Evolutionary conservation across 2,888 invertebrate species (phyloP).

Genomic region (Eupeodes latifasciatus): DNA sequence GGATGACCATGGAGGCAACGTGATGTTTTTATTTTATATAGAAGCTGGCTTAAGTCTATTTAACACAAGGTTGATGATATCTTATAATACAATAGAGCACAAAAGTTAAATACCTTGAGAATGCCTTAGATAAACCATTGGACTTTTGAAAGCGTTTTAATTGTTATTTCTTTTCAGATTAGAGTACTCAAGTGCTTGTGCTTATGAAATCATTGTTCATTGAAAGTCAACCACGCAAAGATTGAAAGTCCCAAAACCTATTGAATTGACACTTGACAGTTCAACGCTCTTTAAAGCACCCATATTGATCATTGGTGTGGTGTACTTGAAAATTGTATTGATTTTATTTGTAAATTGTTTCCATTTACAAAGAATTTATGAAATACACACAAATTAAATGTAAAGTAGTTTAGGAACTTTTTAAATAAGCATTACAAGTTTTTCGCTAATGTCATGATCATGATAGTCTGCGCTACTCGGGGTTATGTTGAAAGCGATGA

Average conservation of each 20-base stretch:
- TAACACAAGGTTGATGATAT: conserved; percentile 26
- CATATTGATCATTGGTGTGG: background rate
- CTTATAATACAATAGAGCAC: conserved; percentile 1
- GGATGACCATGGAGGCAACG: conserved; percentile 25
- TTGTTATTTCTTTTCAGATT: background rate
- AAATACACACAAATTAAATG: too few species aligned
- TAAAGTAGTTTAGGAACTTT: too few species aligned
- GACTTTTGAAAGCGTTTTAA: background rate
- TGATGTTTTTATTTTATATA: background rate
- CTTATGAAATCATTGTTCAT: background rate
- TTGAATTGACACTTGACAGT: background rate
- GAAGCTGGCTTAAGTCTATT: conserved; percentile 10
- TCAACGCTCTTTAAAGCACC: background rate
- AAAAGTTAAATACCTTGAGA: background rate
- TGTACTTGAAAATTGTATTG: background rate
- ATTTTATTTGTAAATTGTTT: background rate
- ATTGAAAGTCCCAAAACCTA: too few species aligned
- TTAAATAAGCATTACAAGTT: too few species aligned
- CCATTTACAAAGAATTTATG: too few species aligned
- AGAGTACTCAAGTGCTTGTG: background rate
- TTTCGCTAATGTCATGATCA: too few species aligned
- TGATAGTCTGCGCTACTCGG: too few species aligned
- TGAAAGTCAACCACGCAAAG: background rate
- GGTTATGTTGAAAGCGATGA: too few species aligned
- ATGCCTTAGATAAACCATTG: background rate